Evolutionary conservation across 1,140 invertebrate species (phyloP), one percentile per base, ranked within the genome.

Genomic region (Aphelinus certus): DNA sequence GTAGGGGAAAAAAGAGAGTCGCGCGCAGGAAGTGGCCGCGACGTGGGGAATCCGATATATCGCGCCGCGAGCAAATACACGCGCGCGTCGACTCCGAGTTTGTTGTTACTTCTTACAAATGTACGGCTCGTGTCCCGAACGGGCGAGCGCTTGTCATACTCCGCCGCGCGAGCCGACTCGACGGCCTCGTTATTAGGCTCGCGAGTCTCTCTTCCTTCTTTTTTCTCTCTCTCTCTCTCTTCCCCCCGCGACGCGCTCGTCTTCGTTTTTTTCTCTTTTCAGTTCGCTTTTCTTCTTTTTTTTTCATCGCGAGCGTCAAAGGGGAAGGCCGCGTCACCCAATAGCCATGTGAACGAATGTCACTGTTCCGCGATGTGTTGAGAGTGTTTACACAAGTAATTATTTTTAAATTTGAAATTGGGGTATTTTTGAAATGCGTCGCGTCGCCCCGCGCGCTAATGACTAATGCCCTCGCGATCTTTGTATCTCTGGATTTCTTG

Each of bases 101-200:
- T 63, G 61, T 63, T 63, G 61, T 63, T 63, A 63, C 61, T 63
- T 63, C 61, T 63, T 63, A 26, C 26, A 26, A 26, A 26, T 26
- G 26, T 26, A 26, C 26, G 26, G 26, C 26, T 26, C 26, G 26
- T 26, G 26, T 26, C 26, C 26, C 26, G 26, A 26, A 26, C 26
- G 26, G 26, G 26, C 26, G 26, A 26, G 26, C 26, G 26, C 26
- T 26, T 26, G 26, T 26, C 26, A 26, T 26, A 26, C 26, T 26
- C 26, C 26, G 26, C 26, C 26, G 26, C 26, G 26, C 26, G 26
- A 26, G 26, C 26, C 26, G 26, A 26, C 26, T 26, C 26, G 26
- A 26, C 26, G 26, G 26, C 26, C 26, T 26, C 26, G 26, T 26
- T 26, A 26, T 26, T 26, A 26, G 26, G 26, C 26, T 26, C 26